Percentiles rank a stretch among this genome's conserved stretches.
These are phyloP conservation scores for Haemorhous mexicanus DNA, from an alignment of 2,113 vertebrate species.

Conservation along the genomic window DNA sequence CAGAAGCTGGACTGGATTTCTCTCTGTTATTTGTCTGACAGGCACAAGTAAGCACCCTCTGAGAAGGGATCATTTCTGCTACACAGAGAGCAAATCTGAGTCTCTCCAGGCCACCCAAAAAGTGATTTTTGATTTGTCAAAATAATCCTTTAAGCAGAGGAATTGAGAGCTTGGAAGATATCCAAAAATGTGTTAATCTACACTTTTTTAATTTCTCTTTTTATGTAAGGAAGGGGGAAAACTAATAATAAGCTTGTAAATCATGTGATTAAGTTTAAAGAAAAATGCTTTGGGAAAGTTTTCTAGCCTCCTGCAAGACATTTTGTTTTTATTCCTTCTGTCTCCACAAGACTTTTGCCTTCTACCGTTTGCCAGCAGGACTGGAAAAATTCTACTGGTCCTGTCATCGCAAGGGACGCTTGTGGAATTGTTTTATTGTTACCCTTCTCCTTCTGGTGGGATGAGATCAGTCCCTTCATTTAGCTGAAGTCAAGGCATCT, in stretches of 20 bases:
- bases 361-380: conserved; percentile 25
- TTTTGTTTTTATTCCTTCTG: conserved; percentile 42
- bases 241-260: conserved; percentile 52
- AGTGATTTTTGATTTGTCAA: conserved; percentile 47
- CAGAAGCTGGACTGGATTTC: neutral
- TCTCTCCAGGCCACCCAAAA: conserved; percentile 45
- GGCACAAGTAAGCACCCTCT: neutral
- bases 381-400: conserved; percentile 12
- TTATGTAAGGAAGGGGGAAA: neutral
- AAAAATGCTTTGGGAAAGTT: conserved; percentile 47
- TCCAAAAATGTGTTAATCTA: conserved; percentile 57
- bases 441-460: neutral
- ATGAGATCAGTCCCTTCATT: conserved; percentile 13
- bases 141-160: conserved; percentile 33
- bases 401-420: neutral
- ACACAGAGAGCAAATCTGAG: neutral
- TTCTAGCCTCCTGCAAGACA: conserved; percentile 11
- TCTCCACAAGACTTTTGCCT: conserved; percentile 7
- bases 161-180: conserved; percentile 28
- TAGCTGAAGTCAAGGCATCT: neutral
- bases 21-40: neutral
- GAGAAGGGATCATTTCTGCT: neutral
- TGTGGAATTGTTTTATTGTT: conserved; percentile 23
- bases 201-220: conserved; percentile 33
- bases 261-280: conserved; percentile 41